Evolutionary conservation across 2,113 vertebrate species (phyloP).

Genomic region (Potamarius usumacintae): DNA sequence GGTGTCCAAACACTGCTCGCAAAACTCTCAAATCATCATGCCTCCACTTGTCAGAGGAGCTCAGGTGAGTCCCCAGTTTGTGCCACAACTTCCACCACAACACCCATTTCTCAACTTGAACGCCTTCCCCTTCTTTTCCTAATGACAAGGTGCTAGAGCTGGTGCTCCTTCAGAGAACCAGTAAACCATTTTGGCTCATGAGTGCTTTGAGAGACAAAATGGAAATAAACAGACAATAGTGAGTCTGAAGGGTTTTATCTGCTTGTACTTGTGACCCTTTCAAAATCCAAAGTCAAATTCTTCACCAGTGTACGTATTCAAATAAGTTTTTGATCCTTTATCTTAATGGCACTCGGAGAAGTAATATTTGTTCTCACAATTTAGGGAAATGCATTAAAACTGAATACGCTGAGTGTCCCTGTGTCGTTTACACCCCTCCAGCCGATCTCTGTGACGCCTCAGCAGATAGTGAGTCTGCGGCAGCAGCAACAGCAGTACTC

Average conservation of each 20-base stretch:
- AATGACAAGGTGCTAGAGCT: neutral
- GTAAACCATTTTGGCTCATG: neutral
- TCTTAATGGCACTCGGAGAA: neutral
- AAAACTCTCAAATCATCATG: conserved; percentile 88
- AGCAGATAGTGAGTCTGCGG: conserved; percentile 91
- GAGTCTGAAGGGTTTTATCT: neutral
- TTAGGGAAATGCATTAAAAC: neutral
- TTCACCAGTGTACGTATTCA: neutral
- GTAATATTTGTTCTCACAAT: neutral
- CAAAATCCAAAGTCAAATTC: neutral
- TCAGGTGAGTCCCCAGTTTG: conserved; percentile 74
- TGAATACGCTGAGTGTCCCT: no score
- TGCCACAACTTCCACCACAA: neutral
- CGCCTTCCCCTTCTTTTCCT: neutral
- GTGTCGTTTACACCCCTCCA: conserved; percentile 38
- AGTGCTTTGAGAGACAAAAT: neutral
- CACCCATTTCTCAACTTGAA: neutral
- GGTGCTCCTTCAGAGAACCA: neutral
- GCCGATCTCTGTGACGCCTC: conserved; percentile 79
- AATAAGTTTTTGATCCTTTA: neutral
- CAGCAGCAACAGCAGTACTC: conserved; percentile 89
- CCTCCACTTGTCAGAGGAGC: conserved; percentile 90
- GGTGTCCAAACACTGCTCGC: conserved; percentile 79
- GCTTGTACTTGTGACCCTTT: neutral
- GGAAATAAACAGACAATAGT: neutral